Evolutionary conservation across 1,140 invertebrate genomes (phyloP).

Genomic region (Drosophila arawakana): DNA sequence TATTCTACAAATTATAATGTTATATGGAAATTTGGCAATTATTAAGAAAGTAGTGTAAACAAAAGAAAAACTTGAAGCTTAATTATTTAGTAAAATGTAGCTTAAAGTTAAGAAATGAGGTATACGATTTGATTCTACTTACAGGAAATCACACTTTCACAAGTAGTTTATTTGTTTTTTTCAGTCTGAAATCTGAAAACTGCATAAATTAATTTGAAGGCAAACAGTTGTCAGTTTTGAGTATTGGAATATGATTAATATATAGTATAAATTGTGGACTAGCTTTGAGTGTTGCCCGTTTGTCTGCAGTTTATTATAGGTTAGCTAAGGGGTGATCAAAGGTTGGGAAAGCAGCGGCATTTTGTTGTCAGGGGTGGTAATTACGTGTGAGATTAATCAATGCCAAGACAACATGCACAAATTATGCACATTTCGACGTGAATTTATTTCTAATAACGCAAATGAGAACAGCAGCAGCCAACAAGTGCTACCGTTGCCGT

Average conservation of each 20-base stretch:
- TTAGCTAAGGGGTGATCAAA: neutral
- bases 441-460: conserved; percentile 68
- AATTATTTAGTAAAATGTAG: too few species aligned
- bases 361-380: conserved; percentile 44
- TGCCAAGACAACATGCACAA: conserved; percentile 76
- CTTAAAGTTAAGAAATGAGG: too few species aligned
- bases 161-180: too few species aligned
- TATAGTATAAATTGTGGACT: neutral
- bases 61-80: neutral
- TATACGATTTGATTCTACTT: too few species aligned
- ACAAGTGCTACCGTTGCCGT: conserved; percentile 58
- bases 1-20: conserved; percentile 1
- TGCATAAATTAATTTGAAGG: too few species aligned
- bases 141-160: too few species aligned
- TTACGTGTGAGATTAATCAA: conserved; percentile 79
- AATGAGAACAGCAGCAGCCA: conserved; percentile 50
- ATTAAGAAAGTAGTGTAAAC: neutral
- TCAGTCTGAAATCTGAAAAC: too few species aligned
- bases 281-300: conserved; percentile 19
- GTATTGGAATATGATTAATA: neutral
- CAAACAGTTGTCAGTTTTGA: neutral
- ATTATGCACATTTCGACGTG: conserved; percentile 75
- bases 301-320: neutral
- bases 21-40: neutral
- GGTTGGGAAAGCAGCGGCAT: neutral